These are phyloP conservation scores for Enteromius anoplus DNA, from an alignment of 2,797 vertebrate species.

Conservation along the genomic window DNA sequence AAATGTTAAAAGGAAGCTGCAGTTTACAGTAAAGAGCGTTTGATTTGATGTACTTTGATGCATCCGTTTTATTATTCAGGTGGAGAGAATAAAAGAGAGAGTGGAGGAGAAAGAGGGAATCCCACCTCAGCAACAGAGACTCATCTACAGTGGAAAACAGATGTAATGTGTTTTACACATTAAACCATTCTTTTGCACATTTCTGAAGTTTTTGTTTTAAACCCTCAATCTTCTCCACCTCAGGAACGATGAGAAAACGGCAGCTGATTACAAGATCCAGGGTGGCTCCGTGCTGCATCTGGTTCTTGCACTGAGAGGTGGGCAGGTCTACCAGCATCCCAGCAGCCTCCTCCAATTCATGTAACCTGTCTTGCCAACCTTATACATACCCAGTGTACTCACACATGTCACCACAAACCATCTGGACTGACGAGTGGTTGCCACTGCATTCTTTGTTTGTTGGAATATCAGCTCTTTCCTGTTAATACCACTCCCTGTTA, in stretches of 20 bases:
- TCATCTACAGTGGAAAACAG: constrained; percentile 96
- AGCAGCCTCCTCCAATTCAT: constrained; percentile 45
- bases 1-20: background rate
- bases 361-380: constrained; percentile 57
- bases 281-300: constrained; percentile 92
- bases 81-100: constrained; percentile 93
- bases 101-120: constrained; percentile 96
- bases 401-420: background rate
- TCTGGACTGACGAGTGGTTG: constrained; percentile 3
- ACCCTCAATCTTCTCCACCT: background rate
- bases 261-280: constrained; percentile 92
- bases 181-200: background rate
- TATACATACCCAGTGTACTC: constrained; percentile 35
- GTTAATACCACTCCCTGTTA: constrained; percentile 9
- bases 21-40: background rate
- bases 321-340: constrained; percentile 55
- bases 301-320: constrained; percentile 88
- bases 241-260: constrained; percentile 95
- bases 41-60: background rate
- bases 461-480: constrained; percentile 37
- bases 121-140: constrained; percentile 90
- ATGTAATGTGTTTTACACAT: constrained; percentile 76
- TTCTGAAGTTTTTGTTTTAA: background rate
- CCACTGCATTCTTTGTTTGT: constrained; percentile 30
- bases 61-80: constrained; percentile 69